phyloP scores from a whole-genome alignment of 2,888 invertebrate genomes.

The Eurois occulta region DNA sequence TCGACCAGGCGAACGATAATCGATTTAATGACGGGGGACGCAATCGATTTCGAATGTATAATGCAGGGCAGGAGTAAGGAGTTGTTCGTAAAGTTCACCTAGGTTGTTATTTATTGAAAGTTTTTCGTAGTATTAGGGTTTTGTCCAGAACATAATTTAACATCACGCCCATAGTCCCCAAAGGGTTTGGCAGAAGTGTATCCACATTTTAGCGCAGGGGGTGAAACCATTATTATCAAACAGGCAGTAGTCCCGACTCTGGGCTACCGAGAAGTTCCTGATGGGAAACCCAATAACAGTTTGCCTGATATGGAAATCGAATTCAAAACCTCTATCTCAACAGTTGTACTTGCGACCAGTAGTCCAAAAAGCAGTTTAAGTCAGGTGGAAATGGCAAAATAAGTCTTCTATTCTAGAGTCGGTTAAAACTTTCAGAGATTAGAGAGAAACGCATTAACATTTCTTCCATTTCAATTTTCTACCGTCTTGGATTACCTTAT shows the following conservation, averaged over 20 bases:
- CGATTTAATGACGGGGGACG: conserved; percentile 66
- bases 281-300: not conserved
- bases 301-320: not conserved
- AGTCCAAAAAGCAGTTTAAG: not conserved
- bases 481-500: not conserved
- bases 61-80: conserved; percentile 64
- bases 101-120: conserved; percentile 20
- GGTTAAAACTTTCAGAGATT: not conserved
- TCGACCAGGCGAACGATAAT: conserved; percentile 61
- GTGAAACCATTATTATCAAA: not conserved
- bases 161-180: not conserved
- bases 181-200: not conserved
- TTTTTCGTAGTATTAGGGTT: not conserved
- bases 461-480: not conserved
- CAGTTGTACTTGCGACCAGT: not conserved
- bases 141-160: not conserved
- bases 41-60: conserved; percentile 69
- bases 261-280: not conserved
- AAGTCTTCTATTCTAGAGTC: not conserved
- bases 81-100: conserved; percentile 12
- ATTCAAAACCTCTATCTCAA: not conserved
- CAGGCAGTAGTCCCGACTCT: too few relatives aligned
- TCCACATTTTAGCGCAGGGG: too few relatives aligned
- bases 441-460: not conserved
- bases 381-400: not conserved